Percentiles rank a stretch among this genome's conserved stretches.
Conservation (phyloP, 2,797 vertebrate species). For the Gallinago solitaria region DNA sequence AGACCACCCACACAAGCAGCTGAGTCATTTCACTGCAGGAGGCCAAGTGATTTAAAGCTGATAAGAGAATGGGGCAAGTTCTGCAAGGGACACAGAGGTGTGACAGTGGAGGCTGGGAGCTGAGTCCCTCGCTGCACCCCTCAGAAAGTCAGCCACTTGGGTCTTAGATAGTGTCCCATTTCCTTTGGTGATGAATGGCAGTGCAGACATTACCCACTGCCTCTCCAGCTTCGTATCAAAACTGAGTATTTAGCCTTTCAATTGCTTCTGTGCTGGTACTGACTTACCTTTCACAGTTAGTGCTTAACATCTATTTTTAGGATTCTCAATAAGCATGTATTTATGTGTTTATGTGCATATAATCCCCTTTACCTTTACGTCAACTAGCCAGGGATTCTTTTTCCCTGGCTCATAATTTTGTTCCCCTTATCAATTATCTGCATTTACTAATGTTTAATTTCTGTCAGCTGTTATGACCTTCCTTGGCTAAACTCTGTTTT, state of each 20-base stretch:
- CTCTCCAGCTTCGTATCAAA: neutral
- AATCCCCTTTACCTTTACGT: neutral
- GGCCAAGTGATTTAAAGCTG: neutral
- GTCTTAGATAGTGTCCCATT: neutral
- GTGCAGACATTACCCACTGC: neutral
- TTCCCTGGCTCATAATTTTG: neutral
- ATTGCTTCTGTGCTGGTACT: neutral
- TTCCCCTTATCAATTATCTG: neutral
- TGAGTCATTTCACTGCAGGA: neutral
- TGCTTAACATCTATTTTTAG: neutral
- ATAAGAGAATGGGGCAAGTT: neutral
- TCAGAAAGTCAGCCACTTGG: neutral
- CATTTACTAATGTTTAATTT: neutral
- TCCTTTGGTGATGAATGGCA: neutral
- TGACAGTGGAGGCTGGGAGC: neutral
- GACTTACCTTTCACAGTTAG: neutral
- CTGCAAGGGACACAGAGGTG: neutral
- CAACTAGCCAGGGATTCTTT: neutral
- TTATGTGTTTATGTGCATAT: neutral
- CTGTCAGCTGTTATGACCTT: neutral
- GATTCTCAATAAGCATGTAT: neutral
- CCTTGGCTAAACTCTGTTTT: neutral
- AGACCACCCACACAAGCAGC: neutral
- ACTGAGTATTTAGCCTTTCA: neutral
- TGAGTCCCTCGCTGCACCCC: rapidly evolving